These are phyloP conservation scores for Drosophila engyochracea DNA, from an alignment of 2,888 invertebrate species.

Conservation along the genomic window DNA sequence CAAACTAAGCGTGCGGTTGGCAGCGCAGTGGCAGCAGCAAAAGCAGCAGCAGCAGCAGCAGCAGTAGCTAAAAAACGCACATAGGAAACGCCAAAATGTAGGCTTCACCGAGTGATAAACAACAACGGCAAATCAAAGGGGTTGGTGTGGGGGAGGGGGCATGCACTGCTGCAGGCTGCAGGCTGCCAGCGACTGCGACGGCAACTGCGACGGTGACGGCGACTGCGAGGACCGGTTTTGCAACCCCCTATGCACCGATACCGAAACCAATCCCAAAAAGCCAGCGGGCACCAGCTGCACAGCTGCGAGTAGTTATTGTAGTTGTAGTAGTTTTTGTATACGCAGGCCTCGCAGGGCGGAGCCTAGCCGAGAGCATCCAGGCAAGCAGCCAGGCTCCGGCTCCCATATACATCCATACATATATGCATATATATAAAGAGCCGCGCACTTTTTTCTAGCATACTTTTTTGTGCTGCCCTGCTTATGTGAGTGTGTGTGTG, in stretches of 20 bases:
- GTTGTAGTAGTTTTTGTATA: constrained; percentile 44
- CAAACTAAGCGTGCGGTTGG: constrained; percentile 81
- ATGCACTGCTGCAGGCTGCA: constrained; percentile 42
- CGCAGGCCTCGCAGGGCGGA: constrained; percentile 64
- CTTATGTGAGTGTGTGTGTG: constrained; percentile 26
- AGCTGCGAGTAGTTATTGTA: constrained; percentile 43
- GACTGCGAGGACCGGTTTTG: constrained; percentile 38
- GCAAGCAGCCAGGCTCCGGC: constrained; percentile 24
- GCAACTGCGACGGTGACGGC: constrained; percentile 14
- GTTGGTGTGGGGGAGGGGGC: not conserved
- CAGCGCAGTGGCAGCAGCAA: constrained; percentile 48
- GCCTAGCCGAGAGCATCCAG: constrained; percentile 47
- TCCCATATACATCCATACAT: constrained; percentile 15
- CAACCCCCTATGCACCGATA: constrained; percentile 72
- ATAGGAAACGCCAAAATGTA: constrained; percentile 72
- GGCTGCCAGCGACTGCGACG: constrained; percentile 33
- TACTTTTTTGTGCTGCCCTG: constrained; percentile 54
- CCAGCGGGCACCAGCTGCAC: constrained; percentile 59
- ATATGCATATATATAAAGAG: constrained; percentile 19
- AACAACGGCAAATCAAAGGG: constrained; percentile 43
- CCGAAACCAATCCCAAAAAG: constrained; percentile 75
- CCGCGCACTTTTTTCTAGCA: constrained; percentile 55
- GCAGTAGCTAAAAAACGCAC: constrained; percentile 45
- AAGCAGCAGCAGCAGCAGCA: constrained; percentile 1
- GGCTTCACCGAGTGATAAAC: constrained; percentile 78